Conservation (phyloP, 2,797 vertebrate genomes). For the Euthynnus affinis region DNA sequence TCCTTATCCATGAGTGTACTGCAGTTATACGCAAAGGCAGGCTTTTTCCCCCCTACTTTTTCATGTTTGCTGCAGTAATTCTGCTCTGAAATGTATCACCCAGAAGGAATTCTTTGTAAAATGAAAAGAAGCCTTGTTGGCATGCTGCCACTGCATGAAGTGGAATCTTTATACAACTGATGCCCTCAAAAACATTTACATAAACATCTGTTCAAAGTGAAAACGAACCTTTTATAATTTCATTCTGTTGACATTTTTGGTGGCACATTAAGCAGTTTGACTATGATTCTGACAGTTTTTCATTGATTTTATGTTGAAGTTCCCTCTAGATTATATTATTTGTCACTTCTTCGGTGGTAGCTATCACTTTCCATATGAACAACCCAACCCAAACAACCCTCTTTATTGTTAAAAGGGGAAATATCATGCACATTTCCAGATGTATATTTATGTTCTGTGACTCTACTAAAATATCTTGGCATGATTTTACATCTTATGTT, state of each 20-base stretch:
- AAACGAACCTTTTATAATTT: not conserved
- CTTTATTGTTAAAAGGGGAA: not conserved
- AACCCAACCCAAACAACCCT: too few relatives aligned
- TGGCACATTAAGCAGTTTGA: not conserved
- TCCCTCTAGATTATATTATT: not conserved
- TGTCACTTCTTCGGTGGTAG: not conserved
- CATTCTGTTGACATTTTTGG: not conserved
- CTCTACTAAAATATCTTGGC: too few relatives aligned
- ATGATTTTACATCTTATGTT: too few relatives aligned
- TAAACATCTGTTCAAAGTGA: not conserved
- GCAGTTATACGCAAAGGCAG: not conserved
- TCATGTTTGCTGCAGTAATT: not conserved
- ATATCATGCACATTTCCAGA: too few relatives aligned
- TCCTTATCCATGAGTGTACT: not conserved
- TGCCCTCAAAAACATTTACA: not conserved
- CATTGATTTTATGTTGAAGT: not conserved
- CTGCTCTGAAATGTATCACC: not conserved
- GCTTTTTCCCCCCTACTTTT: conserved; percentile 17
- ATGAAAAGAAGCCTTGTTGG: conserved; percentile 4
- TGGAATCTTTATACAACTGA: not conserved
- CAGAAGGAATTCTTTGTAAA: conserved; percentile 22
- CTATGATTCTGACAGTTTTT: not conserved
- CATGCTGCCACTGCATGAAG: not conserved
- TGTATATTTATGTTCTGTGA: too few relatives aligned
- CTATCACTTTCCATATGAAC: not conserved